Base-by-base conservation (phyloP, 1,140 invertebrate genomes). In the Pogonognathellus flavescens region DNA sequence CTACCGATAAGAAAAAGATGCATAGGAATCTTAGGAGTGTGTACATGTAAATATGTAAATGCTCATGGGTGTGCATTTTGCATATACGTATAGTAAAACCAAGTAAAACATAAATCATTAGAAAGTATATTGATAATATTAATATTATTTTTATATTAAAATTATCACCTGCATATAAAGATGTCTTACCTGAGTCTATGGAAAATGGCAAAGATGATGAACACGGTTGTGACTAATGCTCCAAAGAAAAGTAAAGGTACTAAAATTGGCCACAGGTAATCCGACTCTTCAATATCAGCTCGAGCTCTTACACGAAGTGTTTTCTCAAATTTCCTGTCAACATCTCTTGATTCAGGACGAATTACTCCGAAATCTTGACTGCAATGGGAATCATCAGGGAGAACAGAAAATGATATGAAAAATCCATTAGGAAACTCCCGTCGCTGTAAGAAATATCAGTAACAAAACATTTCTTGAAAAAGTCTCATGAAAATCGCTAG, bases 381-480 rank as follows among this genome's bases (percentile, higher is more conserved):
- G 88, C 92, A 93, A 57, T 90, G 89, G 52, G 88, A 86, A 85
- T 92, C 91, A 66, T 90, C 89, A 16, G 90, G 89, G 83, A 92
- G 90, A 41, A 91, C 88, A 10, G 92, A 89, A 76, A 92, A 88
- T 4, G 92, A 91, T 7, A 93, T 88, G 86, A 91, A 92, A 86
- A 92, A 91, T 50, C 91, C 90, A 20, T 89, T 84, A 0, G 89
- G 88, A 82, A 90, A 92, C 22, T 90, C 86, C n/a, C 87, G 83
- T 88, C 89, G 90, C 92, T 92, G 85, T 11, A 89, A 90, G 84
- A 60, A 18, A n/a, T n/a, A n/a, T n/a, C n/a, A n/a, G 13, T 41
- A 57, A 22, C 14, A n/a, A 59, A 59, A 57, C 4, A 70, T 70
- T 11, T 22, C n/a, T 22, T 16, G 18, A 13, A 70, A n/a, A n/a